A percentile compares a stretch with the other conserved stretches of the same genome.
Evolutionary conservation across 2,113 vertebrate genomes (phyloP).

Genomic region (Erythrolamprus reginae): DNA sequence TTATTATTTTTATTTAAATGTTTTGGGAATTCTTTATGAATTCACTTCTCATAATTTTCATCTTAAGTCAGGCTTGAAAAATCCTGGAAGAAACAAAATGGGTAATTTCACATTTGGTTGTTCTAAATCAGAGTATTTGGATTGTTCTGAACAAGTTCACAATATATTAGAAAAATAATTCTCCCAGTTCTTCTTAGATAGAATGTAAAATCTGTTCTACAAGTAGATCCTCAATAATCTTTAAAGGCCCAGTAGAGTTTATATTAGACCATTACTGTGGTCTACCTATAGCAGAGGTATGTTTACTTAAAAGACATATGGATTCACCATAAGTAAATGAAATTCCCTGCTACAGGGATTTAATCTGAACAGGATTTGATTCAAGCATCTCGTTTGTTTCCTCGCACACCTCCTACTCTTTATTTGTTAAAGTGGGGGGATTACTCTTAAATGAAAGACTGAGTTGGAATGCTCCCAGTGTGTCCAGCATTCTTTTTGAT

Average conservation of each 20-base stretch:
- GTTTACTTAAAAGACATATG: neutral
- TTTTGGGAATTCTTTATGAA: neutral
- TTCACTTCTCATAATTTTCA: neutral
- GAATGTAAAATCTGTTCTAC: neutral
- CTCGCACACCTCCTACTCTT: neutral
- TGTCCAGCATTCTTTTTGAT: slow-evolving; percentile 34
- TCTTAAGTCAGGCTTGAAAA: neutral
- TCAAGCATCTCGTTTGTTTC: neutral
- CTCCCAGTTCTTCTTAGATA: neutral
- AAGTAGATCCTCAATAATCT: neutral
- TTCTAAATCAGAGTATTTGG: neutral
- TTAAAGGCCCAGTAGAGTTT: neutral
- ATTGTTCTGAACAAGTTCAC: neutral
- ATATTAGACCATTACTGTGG: neutral
- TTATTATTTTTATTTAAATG: neutral
- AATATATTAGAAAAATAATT: neutral
- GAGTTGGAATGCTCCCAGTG: neutral
- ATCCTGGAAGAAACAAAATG: neutral
- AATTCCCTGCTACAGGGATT: neutral
- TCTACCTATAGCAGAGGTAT: neutral
- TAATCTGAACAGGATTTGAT: neutral
- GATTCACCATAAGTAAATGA: neutral
- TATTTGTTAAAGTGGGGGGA: neutral
- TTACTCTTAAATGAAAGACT: neutral
- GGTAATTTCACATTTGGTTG: neutral